Evolutionary conservation across 2,113 vertebrate species (phyloP).

Genomic region (Gasterosteus nipponicus): DNA sequence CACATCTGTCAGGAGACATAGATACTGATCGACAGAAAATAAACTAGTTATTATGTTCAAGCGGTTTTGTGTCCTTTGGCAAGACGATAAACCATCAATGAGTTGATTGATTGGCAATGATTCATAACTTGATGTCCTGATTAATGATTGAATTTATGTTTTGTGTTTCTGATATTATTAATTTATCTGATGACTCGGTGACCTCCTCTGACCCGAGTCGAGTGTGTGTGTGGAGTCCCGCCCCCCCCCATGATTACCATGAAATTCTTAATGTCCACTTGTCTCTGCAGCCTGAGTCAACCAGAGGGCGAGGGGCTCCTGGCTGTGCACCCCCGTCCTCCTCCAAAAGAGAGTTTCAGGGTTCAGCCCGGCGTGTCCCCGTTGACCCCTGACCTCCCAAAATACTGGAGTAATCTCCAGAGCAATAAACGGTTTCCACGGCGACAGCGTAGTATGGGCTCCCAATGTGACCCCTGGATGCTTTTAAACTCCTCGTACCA

Average conservation of each 20-base stretch:
- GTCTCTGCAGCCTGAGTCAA: conserved; percentile 72
- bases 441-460: conserved; percentile 31
- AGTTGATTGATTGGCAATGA: too few relatives aligned
- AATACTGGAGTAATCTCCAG: conserved; percentile 79
- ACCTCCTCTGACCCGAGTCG: too few relatives aligned
- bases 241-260: conserved; percentile 74
- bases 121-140: too few relatives aligned
- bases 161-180: too few relatives aligned
- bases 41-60: too few relatives aligned
- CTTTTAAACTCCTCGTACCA: not conserved
- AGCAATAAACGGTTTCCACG: conserved; percentile 75
- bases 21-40: too few relatives aligned
- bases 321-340: conserved; percentile 41
- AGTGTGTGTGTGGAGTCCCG: conserved; percentile 47
- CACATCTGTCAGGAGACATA: too few relatives aligned
- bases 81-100: too few relatives aligned
- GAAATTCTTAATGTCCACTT: conserved; percentile 83
- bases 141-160: too few relatives aligned
- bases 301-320: conserved; percentile 75
- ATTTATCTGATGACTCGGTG: too few relatives aligned
- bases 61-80: too few relatives aligned
- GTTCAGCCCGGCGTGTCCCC: conserved; percentile 45
- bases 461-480: conserved; percentile 31
- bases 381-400: conserved; percentile 78
- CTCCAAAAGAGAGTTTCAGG: conserved; percentile 36